Evolutionary conservation across 1,140 invertebrate species (phyloP), one percentile per base, ranked within the genome.

Genomic region (Mamestra configurata): DNA sequence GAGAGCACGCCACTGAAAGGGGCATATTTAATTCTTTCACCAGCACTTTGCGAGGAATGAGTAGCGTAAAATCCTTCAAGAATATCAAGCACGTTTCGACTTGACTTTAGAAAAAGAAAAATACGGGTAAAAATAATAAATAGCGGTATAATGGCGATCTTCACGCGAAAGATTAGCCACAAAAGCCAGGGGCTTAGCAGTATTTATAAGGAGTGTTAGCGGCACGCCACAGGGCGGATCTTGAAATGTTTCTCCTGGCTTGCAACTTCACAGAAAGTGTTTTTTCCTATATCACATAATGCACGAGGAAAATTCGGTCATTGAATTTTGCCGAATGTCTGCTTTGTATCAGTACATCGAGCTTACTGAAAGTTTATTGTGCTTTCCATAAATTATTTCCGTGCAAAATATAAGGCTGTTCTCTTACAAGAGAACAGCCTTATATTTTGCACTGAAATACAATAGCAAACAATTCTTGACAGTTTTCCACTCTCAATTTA

Each of bases 111-210:
- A 85, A 86, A 78, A 89, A 90, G 90, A 91, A 92, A 92, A 94
- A 92, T 89, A 87, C 83, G 84, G 85, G 87, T 84, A 83, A 89
- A 93, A 93, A 92, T 94, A 93, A 94, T 94, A 94, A 94, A 94
- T 94, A 91, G 89, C 89, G 88, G 92, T 91, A 91, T 94, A 93
- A 94, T 94, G 89, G 92, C 88, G 92, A 94, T 94, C 89, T 94
- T 89, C 92, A 93, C 91, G 92, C 91, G 88, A 91, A 93, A 94
- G 93, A 95, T 95, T 95, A 95, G 92, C 92, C 89, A 87, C 92
- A 91, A 91, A 93, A 93, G 92, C 92, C 89, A 84, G 82, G 85
- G 88, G 91, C 90, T 94, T 93, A 94, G 88, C 87, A 94, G 92
- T 94, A 94, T 94, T 94, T 93, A 93, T 93, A 94, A 93, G 91